phyloP scores from a whole-genome alignment of 92 coral and sea anemone genomes.

The Porites lobata region DNA sequence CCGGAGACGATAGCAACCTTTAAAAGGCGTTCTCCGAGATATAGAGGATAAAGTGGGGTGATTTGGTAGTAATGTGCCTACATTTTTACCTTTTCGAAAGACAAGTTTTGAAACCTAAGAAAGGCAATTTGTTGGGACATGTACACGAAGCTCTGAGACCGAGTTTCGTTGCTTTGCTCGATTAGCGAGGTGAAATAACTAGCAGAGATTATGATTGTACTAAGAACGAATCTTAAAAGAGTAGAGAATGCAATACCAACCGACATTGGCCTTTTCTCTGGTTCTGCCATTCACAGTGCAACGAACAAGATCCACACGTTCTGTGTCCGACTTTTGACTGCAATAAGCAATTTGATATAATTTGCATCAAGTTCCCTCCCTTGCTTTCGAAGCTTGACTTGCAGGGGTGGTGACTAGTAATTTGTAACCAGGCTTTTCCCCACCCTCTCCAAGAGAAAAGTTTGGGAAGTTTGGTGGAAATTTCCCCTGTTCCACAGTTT shows the following conservation, averaged over 20 bases:
- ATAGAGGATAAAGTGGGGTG: background rate
- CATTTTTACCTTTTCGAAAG: background rate
- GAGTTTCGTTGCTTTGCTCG: background rate
- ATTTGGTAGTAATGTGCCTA: no score
- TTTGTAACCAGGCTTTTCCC: background rate
- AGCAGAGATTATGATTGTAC: background rate
- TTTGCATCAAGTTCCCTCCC: background rate
- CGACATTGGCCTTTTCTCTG: constrained; percentile 16
- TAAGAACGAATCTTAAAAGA: background rate
- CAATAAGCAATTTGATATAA: no score
- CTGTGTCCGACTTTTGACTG: background rate
- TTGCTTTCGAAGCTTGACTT: background rate
- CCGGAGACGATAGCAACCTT: background rate
- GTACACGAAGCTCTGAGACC: background rate
- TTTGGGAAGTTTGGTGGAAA: no score
- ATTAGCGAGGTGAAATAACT: no score
- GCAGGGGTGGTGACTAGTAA: background rate
- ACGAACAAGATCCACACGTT: background rate
- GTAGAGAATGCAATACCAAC: background rate
- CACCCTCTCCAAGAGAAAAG: background rate
- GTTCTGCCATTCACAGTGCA: background rate
- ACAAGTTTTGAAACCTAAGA: background rate
- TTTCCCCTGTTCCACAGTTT: no score
- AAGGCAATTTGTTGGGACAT: background rate
- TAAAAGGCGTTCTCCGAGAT: background rate